Base-by-base conservation (phyloP, 2,888 invertebrate species). In the Idaea biselata region DNA sequence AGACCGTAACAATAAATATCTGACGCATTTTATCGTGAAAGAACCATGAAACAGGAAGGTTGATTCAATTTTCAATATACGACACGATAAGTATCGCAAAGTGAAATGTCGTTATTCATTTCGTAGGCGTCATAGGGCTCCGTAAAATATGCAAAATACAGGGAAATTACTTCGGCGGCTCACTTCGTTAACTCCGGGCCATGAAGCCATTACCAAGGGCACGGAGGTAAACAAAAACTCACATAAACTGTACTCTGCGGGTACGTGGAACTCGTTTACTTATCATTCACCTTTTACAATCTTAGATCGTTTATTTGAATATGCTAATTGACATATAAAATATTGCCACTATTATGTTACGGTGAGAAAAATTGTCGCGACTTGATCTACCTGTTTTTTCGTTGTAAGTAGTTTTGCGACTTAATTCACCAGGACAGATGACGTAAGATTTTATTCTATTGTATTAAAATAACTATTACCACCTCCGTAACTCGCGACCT, bases 111-210 rank as follows among this genome's bases (percentile, higher is more conserved):
- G 60, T 70, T 66, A 68, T 63, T 65, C 65, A 68, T 67, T 70
- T 68, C 56, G 18, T 54, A 65, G 60, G 67, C 60, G 63, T 64
- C 69, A 61, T 68, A 60, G 62, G 64, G 62, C 64, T 44, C 61
- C 63, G 66, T 71, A 66, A 68, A 68, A 66, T 71, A 67, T 68
- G 66, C 63, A 68, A 70, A 71, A 68, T 70, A 70, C 65, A 68
- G 61, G 61, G 60, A 63, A 72, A 68, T 68, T 70, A 70, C 70
- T 70, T 68, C 62, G 66, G 62, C 33, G 67, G 65, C 62, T 67
- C 59, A 66, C 67, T 71, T 69, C 69, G 69, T 71, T 71, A 69
- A 66, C 68, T 71, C 61, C 53, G 65, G 61, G 63, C 65, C 69
- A 71, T 71, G 69, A 71, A 71, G 71, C 67, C 62, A 68, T 71